These are phyloP conservation scores for Nemoura dubitans DNA, from an alignment of 2,888 invertebrate genomes.

Conservation along the genomic window DNA sequence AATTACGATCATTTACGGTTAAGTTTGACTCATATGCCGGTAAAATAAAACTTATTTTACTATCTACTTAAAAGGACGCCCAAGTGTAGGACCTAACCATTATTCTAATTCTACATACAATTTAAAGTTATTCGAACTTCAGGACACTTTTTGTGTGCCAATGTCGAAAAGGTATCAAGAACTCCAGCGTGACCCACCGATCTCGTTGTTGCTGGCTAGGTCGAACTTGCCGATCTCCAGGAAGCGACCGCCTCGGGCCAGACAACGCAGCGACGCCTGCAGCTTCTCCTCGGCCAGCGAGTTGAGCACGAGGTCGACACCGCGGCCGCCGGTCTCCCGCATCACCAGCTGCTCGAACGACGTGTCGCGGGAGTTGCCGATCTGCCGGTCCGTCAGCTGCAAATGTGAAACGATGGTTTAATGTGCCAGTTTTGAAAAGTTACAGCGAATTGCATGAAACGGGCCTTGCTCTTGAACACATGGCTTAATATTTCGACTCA, in stretches of 20 bases:
- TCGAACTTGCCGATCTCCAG: constrained; percentile 90
- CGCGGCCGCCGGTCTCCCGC: constrained; percentile 80
- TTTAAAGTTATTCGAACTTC: too few species aligned
- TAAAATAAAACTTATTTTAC: too few species aligned
- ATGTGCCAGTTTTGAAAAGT: too few species aligned
- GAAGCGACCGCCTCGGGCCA: constrained; percentile 73
- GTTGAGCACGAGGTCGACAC: constrained; percentile 92
- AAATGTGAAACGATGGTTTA: constrained; percentile 51
- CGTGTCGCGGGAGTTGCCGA: constrained; percentile 87
- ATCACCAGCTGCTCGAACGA: constrained; percentile 89
- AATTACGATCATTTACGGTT: background rate
- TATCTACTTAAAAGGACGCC: too few species aligned
- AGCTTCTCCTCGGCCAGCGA: constrained; percentile 93
- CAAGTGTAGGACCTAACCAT: too few species aligned
- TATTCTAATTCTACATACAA: too few species aligned
- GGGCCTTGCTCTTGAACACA: too few species aligned
- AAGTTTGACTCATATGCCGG: too few species aligned
- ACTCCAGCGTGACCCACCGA: constrained; percentile 58
- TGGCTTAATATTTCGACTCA: constrained; percentile 41
- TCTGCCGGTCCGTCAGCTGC: constrained; percentile 69
- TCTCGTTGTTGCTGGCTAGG: constrained; percentile 71
- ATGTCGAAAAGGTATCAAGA: too few species aligned
- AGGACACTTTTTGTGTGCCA: too few species aligned
- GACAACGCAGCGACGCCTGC: constrained; percentile 71
- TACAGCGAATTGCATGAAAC: too few species aligned